Evolutionary conservation across 2,888 invertebrate species (phyloP), one percentile per base, ranked within the genome.

Genomic region (Agrenia bidenticulata): DNA sequence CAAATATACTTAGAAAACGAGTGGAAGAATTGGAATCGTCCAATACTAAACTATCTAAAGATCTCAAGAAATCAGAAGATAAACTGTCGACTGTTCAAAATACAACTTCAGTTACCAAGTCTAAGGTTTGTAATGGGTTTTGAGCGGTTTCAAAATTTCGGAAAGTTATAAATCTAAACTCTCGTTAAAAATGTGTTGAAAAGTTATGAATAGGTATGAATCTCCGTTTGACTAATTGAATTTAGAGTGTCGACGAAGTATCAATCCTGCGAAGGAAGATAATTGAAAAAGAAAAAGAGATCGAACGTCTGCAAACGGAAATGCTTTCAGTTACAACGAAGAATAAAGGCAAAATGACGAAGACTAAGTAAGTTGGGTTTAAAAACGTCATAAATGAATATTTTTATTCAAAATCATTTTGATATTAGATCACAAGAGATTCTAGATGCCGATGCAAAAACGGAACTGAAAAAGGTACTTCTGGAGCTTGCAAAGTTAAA

Each of bases 11-110:
- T 69, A 85, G 90, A 49, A 85, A 89, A 73, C 94, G 93, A 81
- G 87, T 92, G 64, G 90, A 91, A 79, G 90, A 90, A 76, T 81
- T 91, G 72, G 92, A 94, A 81, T 86, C 85, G 72, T 90, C 92
- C 77, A 89, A 88, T 77, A 87, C 88, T 66, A 85, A 85, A 54
- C 80, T 88, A 15, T 88, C 87, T 78, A 86, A 86, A 75, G 89
- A 91, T 82, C 84, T 89, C 9, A 88, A 88, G 76, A 90, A 91
- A 73, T 81, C 92, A 27, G 86, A 89, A 73, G 88, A 89, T 2
- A 90, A 89, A 81, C 78, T 89, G 26, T 82, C 84, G 51, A 80
- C 80, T 23, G 82, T 81, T 53, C 71, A 69, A 76, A 79, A 69
- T 41, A 45, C 64, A 1, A 41, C 70, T 11, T 66, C 73, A 66